phyloP scores from a whole-genome alignment of 2,888 invertebrate species.

The Synergus umbraculus region DNA sequence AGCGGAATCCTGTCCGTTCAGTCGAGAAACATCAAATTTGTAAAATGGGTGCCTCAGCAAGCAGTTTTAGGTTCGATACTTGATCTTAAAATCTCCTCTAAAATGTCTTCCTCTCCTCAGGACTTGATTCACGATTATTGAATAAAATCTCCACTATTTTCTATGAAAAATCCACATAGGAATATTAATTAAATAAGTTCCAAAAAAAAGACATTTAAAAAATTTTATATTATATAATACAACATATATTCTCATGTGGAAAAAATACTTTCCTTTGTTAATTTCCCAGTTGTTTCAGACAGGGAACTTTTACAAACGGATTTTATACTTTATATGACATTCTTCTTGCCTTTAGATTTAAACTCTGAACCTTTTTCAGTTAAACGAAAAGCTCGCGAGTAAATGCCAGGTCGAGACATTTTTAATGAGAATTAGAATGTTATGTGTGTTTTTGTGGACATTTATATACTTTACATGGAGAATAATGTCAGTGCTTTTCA shows the following conservation, averaged over 20 bases:
- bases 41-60: constrained; percentile 75
- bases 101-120: not conserved
- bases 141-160: too few species aligned
- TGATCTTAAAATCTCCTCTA: not conserved
- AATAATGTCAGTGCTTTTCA: too few species aligned
- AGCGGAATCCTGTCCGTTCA: constrained; percentile 66
- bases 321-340: not conserved
- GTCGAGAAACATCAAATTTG: constrained; percentile 74
- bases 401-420: not conserved
- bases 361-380: not conserved
- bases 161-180: too few species aligned
- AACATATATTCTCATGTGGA: not conserved
- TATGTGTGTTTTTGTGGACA: not conserved
- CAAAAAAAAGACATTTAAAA: too few species aligned
- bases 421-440: not conserved
- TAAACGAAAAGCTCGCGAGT: not conserved
- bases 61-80: constrained; percentile 72
- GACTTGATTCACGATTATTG: too few species aligned
- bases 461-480: not conserved
- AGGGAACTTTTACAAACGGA: not conserved
- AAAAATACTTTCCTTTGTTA: too few species aligned
- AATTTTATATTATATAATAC: too few species aligned
- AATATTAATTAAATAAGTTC: too few species aligned
- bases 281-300: not conserved
- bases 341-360: not conserved